Evolutionary conservation across 2,113 vertebrate genomes (phyloP).

Genomic region (Tragelaphus scriptus): DNA sequence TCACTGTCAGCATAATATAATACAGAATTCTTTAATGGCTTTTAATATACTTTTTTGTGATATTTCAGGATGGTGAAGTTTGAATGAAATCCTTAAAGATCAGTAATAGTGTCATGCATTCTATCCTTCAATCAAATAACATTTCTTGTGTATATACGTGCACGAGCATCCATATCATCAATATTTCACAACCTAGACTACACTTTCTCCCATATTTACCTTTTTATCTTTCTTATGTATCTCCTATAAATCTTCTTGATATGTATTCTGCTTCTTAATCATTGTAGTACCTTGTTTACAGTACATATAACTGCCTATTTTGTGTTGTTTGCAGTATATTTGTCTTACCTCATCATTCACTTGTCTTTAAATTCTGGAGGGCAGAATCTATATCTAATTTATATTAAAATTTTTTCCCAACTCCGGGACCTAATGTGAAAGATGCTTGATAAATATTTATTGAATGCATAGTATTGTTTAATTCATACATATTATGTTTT

Average conservation of each 20-base stretch:
- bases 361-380: background rate
- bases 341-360: background rate
- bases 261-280: background rate
- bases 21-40: background rate
- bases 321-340: background rate
- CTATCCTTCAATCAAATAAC: background rate
- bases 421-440: background rate
- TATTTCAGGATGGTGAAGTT: background rate
- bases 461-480: background rate
- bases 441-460: background rate
- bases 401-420: background rate
- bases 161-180: background rate
- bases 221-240: background rate
- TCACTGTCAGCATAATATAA: background rate
- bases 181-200: background rate
- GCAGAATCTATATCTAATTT: background rate
- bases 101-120: background rate
- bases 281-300: background rate
- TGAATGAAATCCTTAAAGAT: background rate
- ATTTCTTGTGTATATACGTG: background rate
- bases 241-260: background rate
- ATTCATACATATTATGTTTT: background rate
- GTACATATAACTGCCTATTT: background rate
- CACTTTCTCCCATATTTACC: background rate
- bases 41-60: background rate